Evolutionary conservation across 2,113 vertebrate genomes (phyloP).

Genomic region (Columba livia): DNA sequence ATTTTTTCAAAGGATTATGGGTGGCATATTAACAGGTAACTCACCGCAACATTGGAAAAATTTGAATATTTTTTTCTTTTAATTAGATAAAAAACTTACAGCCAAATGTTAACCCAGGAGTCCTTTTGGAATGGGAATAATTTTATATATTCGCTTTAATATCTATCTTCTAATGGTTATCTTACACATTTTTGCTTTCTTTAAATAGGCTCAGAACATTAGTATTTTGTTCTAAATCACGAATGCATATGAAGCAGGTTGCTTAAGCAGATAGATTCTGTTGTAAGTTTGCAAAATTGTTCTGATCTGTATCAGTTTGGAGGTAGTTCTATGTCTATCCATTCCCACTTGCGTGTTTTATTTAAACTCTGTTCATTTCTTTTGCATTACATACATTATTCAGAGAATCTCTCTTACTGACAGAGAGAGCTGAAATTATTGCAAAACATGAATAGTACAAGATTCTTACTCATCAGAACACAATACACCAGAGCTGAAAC

Average conservation of each 20-base stretch:
- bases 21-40: neutral
- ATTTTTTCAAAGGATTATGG: neutral
- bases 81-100: neutral
- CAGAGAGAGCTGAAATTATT: slow-evolving; percentile 48
- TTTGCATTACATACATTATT: slow-evolving; percentile 45
- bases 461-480: slow-evolving; percentile 52
- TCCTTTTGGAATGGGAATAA: neutral
- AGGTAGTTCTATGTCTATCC: neutral
- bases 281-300: neutral
- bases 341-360: neutral
- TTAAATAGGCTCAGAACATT: neutral
- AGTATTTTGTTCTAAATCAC: neutral
- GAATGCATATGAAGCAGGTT: neutral
- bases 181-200: neutral
- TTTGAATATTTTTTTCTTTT: neutral
- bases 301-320: neutral
- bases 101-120: neutral
- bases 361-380: slow-evolving; percentile 37
- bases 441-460: slow-evolving; percentile 56
- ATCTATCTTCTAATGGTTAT: neutral
- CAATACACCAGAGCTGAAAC: slow-evolving; percentile 29
- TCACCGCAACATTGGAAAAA: neutral
- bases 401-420: slow-evolving; percentile 37
- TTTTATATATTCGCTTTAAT: neutral
- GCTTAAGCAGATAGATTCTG: neutral